A percentile compares a stretch with the other conserved stretches of the same genome.
Evolutionary conservation across 2,113 vertebrate species (phyloP).

Genomic region (Hydrolagus affinis): DNA sequence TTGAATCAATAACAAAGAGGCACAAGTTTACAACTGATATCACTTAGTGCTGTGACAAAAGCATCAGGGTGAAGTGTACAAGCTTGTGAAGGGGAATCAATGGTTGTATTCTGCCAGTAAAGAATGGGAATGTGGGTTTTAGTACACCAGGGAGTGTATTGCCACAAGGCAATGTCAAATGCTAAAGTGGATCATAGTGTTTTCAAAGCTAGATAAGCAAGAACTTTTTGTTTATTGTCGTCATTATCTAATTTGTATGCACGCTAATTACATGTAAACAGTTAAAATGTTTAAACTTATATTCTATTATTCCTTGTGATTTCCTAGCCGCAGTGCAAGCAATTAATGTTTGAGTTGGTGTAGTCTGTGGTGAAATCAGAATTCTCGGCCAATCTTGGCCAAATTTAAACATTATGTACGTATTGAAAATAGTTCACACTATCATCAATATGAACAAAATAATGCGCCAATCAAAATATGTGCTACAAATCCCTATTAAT

Average conservation of each 20-base stretch:
- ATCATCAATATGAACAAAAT: not conserved
- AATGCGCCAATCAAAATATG: not conserved
- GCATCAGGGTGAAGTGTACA: not conserved
- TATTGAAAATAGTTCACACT: not conserved
- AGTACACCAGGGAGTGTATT: not conserved
- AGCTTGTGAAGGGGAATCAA: not conserved
- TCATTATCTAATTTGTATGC: not conserved
- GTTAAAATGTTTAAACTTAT: not conserved
- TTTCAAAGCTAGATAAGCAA: not conserved
- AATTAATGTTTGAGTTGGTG: not conserved
- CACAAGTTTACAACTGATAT: not conserved
- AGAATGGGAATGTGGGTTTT: not conserved
- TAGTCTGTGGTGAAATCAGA: not conserved
- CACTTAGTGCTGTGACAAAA: not conserved
- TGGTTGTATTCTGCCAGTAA: not conserved
- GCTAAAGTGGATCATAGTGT: not conserved
- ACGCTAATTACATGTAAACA: not conserved
- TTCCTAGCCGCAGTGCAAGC: not conserved
- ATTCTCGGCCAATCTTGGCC: not conserved
- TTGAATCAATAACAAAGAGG: not conserved
- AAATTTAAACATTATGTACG: not conserved
- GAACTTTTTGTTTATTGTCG: not conserved
- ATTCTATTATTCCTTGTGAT: not conserved
- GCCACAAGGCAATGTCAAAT: not conserved
- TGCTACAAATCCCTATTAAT: not conserved